A percentile compares a stretch with the other conserved stretches of the same genome.
Conservation (phyloP, 2,888 invertebrate species). For the Oligia latruncula region DNA sequence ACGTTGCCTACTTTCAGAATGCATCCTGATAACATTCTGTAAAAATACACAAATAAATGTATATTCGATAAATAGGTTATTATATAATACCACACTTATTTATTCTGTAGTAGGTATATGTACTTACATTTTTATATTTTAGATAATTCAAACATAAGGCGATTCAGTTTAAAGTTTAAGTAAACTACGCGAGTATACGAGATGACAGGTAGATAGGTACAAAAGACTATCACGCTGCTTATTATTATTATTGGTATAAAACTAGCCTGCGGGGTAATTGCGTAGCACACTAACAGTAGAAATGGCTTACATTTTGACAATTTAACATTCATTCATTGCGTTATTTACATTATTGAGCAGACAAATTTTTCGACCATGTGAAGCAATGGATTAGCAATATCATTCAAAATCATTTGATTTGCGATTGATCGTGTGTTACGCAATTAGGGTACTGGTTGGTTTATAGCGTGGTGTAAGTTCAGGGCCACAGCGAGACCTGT, state of each 20-base stretch:
- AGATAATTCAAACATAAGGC: background rate
- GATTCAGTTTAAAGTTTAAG: conserved; percentile 5
- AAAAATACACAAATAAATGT: conserved; percentile 23
- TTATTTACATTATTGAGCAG: background rate
- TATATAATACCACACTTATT: conserved; percentile 13
- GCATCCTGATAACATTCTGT: conserved; percentile 15
- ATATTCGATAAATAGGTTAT: conserved; percentile 33
- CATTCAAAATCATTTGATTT: background rate
- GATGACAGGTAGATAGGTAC: background rate
- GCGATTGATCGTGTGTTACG: background rate
- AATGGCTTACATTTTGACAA: too few species aligned
- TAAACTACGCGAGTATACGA: background rate
- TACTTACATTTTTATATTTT: background rate
- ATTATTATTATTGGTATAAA: background rate
- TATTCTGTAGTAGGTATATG: background rate
- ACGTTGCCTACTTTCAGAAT: background rate
- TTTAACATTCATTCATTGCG: too few species aligned
- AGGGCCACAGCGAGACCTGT: background rate
- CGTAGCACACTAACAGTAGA: too few species aligned
- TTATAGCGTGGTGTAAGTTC: background rate
- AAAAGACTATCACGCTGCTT: background rate
- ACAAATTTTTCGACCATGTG: background rate
- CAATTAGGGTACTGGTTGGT: too few species aligned
- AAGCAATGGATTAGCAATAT: background rate
- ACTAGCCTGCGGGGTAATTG: too few species aligned